phyloP scores from a whole-genome alignment of 2,113 vertebrate genomes.

The Gopherus flavomarginatus region DNA sequence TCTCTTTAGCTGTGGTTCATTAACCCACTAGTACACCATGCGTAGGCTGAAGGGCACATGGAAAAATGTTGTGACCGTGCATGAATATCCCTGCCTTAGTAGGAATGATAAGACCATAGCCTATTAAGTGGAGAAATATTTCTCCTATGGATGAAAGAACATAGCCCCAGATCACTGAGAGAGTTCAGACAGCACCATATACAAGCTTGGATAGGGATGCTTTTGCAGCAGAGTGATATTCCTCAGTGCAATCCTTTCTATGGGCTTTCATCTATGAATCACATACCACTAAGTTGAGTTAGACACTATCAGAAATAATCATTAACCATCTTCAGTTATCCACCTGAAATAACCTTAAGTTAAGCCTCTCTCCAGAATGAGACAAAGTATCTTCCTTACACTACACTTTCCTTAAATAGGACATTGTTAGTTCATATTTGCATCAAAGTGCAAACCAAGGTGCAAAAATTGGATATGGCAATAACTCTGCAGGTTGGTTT shows the following conservation, averaged over 20 bases:
- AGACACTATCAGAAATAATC: not conserved
- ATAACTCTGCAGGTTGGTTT: not conserved
- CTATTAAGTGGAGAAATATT: not conserved
- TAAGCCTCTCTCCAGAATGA: not conserved
- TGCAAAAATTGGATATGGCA: rapidly evolving
- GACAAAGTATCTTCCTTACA: not conserved
- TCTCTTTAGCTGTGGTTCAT: not conserved
- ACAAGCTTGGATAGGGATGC: not conserved
- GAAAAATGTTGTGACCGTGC: not conserved
- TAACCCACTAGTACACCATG: not conserved
- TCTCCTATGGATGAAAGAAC: not conserved
- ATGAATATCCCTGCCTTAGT: rapidly evolving
- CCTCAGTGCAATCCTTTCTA: rapidly evolving
- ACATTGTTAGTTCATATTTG: not conserved
- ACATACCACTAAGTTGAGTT: not conserved
- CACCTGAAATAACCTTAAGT: not conserved
- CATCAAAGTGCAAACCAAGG: not conserved
- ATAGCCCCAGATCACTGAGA: not conserved
- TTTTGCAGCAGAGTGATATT: not conserved
- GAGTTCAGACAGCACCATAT: rapidly evolving
- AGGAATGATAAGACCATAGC: not conserved
- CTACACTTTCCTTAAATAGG: rapidly evolving
- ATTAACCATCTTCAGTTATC: not conserved
- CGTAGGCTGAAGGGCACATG: not conserved
- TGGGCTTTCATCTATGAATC: not conserved